phyloP scores from a whole-genome alignment of 2,888 invertebrate species.

The Euzophera pinguis region DNA sequence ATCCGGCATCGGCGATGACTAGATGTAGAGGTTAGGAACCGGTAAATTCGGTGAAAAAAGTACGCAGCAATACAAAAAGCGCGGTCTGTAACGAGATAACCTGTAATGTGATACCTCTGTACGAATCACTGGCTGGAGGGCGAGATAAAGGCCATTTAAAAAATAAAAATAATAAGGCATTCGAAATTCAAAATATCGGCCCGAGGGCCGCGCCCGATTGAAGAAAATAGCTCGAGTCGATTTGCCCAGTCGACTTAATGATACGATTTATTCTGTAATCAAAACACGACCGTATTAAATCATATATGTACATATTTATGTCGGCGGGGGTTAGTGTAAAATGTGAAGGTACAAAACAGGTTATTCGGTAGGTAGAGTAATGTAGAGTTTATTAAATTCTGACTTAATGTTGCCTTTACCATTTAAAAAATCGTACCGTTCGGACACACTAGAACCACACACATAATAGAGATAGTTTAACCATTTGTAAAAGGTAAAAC shows the following conservation, averaged over 20 bases:
- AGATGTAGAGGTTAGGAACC: conserved; percentile 38
- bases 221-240: conserved; percentile 44
- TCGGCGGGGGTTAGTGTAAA: neutral
- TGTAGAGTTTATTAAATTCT: neutral
- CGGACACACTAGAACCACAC: no score
- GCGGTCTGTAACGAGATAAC: conserved; percentile 64
- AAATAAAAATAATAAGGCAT: conserved; percentile 53
- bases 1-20: conserved; percentile 42
- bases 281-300: conserved; percentile 17
- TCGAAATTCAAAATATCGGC: conserved; percentile 69
- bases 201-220: conserved; percentile 41
- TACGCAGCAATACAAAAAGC: conserved; percentile 48
- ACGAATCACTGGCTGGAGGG: conserved; percentile 67
- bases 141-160: conserved; percentile 64
- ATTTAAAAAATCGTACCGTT: no score
- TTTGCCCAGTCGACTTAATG: conserved; percentile 44
- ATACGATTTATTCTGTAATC: conserved; percentile 24
- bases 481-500: no score
- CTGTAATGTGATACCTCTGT: conserved; percentile 71
- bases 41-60: conserved; percentile 52
- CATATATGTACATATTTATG: conserved; percentile 3
- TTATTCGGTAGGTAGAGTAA: neutral
- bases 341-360: neutral
- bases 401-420: no score
- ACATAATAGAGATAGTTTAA: no score